Base-by-base conservation (phyloP, 2,113 vertebrate species). In the Procavia capensis region DNA sequence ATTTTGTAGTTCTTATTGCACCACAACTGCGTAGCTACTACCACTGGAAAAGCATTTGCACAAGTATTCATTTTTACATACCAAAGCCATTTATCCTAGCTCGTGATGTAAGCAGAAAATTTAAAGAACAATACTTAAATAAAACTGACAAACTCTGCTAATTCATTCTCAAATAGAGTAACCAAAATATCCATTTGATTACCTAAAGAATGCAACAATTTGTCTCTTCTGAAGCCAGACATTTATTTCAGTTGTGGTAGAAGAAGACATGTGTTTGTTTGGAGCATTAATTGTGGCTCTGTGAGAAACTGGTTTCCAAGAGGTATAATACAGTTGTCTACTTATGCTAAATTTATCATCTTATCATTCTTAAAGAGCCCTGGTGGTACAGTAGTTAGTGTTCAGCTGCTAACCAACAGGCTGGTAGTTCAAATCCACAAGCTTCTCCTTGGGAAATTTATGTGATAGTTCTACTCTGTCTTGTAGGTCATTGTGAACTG, bases 101-200 rank as follows among this genome's bases (percentile, higher is more conserved):
- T 90, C n/a, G 74, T 0, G 2, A 57, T 31, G 11, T 70, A 70
- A 94, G n/a, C 66, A 64, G 41, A 75, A 91, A 59, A n/a, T 78
- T 27, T 74, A 79, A 83, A 93, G 31, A 63, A 78, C 11, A 81
- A 64, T 91, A 43, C n/a, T n/a, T 88, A 72, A 72, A 76, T 89
- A 86, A 85, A 93, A 80, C 31, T 34, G 45, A 80, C 5, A 43
- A 90, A 76, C 4, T 87, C 36, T 74, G 64, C 20, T 57, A 41
- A 79, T 72, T 94, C 43, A 85, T 84, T 82, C 94, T 94, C 36
- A 80, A 31, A 68, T 3, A 76, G 50, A 81, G 11, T 63, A 91
- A 59, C 57, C 6, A 34, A 64, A 91, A 4, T 47, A 76, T 39
- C 63, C 64, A 64, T 50, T 45, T 70, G 59, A 43, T 41, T 45